A percentile compares a stretch with the other conserved stretches of the same genome.
phyloP scores from a whole-genome alignment of 2,888 invertebrate species.

The Plebejus anna region DNA sequence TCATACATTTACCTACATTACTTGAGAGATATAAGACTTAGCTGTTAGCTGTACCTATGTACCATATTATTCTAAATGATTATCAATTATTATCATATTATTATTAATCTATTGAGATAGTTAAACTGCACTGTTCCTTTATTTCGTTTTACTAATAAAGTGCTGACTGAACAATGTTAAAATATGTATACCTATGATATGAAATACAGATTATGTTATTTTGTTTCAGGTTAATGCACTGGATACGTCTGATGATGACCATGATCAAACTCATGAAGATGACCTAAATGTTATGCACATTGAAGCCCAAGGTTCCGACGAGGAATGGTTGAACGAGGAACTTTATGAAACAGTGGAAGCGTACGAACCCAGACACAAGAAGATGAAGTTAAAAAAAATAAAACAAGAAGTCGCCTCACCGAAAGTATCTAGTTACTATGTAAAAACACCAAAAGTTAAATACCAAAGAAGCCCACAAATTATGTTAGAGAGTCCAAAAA shows the following conservation, averaged over 20 bases:
- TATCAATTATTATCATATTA: not conserved
- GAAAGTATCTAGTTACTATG: conserved; percentile 36
- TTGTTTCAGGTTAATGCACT: conserved; percentile 55
- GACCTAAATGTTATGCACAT: conserved; percentile 59
- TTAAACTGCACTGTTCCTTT: not conserved
- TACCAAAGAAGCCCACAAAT: conserved; percentile 39
- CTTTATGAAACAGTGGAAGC: conserved; percentile 55
- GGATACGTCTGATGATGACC: conserved; percentile 52
- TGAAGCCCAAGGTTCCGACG: conserved; percentile 53
- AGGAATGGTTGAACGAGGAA: conserved; percentile 72
- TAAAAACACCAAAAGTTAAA: conserved; percentile 31
- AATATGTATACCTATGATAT: not conserved
- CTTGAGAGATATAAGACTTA: too few species aligned
- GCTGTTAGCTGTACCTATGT: not conserved
- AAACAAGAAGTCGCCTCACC: conserved; percentile 60
- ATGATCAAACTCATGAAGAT: conserved; percentile 42
- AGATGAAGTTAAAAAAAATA: conserved; percentile 54
- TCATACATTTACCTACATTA: not conserved
- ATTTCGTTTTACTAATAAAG: not conserved
- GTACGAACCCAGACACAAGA: conserved; percentile 55
- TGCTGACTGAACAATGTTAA: not conserved
- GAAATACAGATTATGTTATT: conserved; percentile 16
- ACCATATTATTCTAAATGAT: not conserved
- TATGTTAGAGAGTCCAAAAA: conserved; percentile 46
- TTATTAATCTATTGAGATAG: not conserved